Evolutionary conservation across 2,888 invertebrate species (phyloP).

Genomic region (Orchesella flavescens): DNA sequence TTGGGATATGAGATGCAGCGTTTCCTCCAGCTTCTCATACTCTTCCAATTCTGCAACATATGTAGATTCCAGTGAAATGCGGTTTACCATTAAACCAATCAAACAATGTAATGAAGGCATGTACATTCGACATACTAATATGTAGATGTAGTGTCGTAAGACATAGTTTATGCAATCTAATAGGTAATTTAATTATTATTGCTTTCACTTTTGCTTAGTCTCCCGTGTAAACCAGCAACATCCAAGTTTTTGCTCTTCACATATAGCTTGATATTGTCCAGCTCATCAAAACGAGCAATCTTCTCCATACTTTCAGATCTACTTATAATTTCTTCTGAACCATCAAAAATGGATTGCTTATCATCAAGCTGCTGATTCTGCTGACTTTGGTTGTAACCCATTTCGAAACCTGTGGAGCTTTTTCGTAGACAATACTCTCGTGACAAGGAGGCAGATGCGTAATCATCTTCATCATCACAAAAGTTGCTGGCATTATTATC

Average conservation of each 20-base stretch:
- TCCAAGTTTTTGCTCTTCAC: constrained; percentile 27
- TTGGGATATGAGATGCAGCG: constrained; percentile 21
- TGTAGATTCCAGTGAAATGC: not conserved
- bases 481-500: not conserved
- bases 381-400: not conserved
- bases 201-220: constrained; percentile 29
- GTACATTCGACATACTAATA: too few species aligned
- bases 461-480: not conserved
- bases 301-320: too few species aligned
- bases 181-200: too few species aligned
- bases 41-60: constrained; percentile 36
- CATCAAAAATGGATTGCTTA: not conserved
- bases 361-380: not conserved
- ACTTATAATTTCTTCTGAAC: not conserved
- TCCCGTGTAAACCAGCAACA: constrained; percentile 36
- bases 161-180: too few species aligned
- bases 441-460: not conserved
- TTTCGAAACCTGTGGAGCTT: not conserved
- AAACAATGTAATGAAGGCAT: too few species aligned
- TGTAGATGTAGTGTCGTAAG: too few species aligned
- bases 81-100: too few species aligned
- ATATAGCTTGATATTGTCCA: constrained; percentile 31
- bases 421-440: not conserved
- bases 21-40: constrained; percentile 26
- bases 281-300: not conserved